Base-by-base conservation (phyloP, 1,140 invertebrate species). In the Ganaspis sp. region DNA sequence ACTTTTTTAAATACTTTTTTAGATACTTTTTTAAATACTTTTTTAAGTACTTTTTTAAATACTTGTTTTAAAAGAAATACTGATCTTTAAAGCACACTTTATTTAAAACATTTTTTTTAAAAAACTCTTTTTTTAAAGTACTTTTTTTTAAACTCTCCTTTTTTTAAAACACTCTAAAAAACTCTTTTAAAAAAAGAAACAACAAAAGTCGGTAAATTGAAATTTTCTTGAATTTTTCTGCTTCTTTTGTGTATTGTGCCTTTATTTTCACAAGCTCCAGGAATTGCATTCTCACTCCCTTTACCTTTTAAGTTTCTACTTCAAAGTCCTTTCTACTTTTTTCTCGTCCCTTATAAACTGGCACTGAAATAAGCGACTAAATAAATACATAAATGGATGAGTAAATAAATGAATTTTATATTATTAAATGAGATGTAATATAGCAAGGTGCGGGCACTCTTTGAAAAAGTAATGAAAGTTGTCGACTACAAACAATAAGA, bases 401-500 rank as follows among this genome's bases (percentile, higher is more conserved):
- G 53, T 53, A 73, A 73, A 64, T 64, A 64, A n/a, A 64, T 29
- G 23, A 64, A 64, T 11, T 12, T 26, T 34, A 29, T 26, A 64
- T 29, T 29, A 64, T 64, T n/a, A 64, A 74, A 45, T 74, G 15
- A 17, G 69, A 26, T 40, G 72, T 64, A 70, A 77, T 70, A 69
- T 29, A 29, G 9, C 4, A 64, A 64, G n/a, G 58, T 64, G 26
- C 23, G 58, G 23, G 58, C 23, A 64, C 26, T 29, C 29, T 12
- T 21, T 19, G n/a, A 21, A 80, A 80, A 81, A 76, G 75, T 79
- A 75, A 64, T 70, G 79, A 70, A 82, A 86, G 75, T 83, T 70
- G 73, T 81, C 70, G 76, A 40, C 69, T 73, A 53, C 74, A 82
- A 83, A 86, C 87, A 84, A 85, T 82, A 78, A 23, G 74, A 81